Evolutionary conservation across 2,797 vertebrate species (phyloP).

Genomic region (Chloroceryle amazona): DNA sequence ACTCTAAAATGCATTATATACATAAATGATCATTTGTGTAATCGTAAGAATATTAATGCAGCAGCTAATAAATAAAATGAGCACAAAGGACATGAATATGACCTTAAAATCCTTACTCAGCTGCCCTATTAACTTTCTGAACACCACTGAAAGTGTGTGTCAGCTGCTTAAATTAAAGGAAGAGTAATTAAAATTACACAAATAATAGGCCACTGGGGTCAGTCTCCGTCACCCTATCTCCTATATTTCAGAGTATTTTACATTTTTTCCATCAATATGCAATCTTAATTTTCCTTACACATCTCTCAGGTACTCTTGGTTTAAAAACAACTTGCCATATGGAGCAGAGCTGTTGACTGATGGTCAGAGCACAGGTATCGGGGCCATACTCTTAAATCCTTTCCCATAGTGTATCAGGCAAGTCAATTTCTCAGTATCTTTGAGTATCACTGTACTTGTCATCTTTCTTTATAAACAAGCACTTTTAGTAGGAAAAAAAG

Average conservation of each 20-base stretch:
- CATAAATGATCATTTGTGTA: conserved; percentile 46
- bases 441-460: not conserved
- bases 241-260: conserved; percentile 73
- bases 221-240: conserved; percentile 68
- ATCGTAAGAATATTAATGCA: conserved; percentile 49
- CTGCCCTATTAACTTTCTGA: conserved; percentile 79
- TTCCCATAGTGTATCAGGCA: not conserved
- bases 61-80: conserved; percentile 72
- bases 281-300: conserved; percentile 62
- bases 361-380: not conserved
- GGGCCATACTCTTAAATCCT: not conserved
- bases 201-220: conserved; percentile 77
- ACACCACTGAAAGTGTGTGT: conserved; percentile 73
- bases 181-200: conserved; percentile 81
- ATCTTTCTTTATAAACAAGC: not conserved
- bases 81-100: conserved; percentile 58
- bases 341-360: not conserved
- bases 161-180: conserved; percentile 76
- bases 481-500: not conserved
- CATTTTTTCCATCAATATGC: conserved; percentile 80
- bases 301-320: conserved; percentile 40
- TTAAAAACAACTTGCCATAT: conserved; percentile 30
- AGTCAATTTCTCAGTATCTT: not conserved
- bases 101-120: conserved; percentile 79
- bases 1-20: conserved; percentile 51